A percentile compares a stretch with the other conserved stretches of the same genome.
Evolutionary conservation across 1,140 invertebrate species (phyloP).

Genomic region (Drosophila fuyamai): DNA sequence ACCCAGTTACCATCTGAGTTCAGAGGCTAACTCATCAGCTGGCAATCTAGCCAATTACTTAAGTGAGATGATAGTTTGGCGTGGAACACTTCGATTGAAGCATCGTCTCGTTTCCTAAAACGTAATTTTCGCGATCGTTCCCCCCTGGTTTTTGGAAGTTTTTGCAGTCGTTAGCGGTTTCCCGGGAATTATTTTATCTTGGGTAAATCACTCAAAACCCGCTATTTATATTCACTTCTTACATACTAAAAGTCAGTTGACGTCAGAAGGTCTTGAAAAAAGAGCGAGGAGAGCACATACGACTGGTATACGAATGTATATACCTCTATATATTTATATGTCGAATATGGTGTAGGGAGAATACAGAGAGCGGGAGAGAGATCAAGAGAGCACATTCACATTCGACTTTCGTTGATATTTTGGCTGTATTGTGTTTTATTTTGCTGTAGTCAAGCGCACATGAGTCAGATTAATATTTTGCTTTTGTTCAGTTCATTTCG

Average conservation of each 20-base stretch:
- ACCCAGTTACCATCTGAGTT: neutral
- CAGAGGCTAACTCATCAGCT: slow-evolving; percentile 25
- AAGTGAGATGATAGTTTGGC: slow-evolving; percentile 32
- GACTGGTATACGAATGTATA: neutral
- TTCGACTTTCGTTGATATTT: slow-evolving; percentile 29
- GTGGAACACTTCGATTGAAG: slow-evolving; percentile 31
- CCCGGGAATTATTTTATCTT: slow-evolving; percentile 29
- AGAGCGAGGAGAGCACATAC: neutral
- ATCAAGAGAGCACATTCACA: slow-evolving; percentile 26
- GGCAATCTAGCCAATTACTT: slow-evolving; percentile 38
- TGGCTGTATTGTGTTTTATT: slow-evolving; percentile 1
- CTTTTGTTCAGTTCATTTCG: slow-evolving; percentile 13
- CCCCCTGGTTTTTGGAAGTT: neutral
- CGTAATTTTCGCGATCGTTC: slow-evolving; percentile 21
- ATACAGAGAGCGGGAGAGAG: slow-evolving; percentile 16
- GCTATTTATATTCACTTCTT: slow-evolving; percentile 18
- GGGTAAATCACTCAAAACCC: slow-evolving; percentile 39
- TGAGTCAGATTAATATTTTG: slow-evolving; percentile 48
- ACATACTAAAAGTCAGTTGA: slow-evolving; percentile 28
- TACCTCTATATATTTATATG: no score
- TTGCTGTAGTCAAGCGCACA: slow-evolving; percentile 4
- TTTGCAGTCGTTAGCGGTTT: slow-evolving; percentile 3
- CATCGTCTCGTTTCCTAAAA: slow-evolving; percentile 26
- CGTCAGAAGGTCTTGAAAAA: slow-evolving; percentile 36
- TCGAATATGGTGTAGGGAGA: slow-evolving; percentile 5